Base-by-base conservation (phyloP, 2,888 invertebrate species). In the Nysson spinosus region DNA sequence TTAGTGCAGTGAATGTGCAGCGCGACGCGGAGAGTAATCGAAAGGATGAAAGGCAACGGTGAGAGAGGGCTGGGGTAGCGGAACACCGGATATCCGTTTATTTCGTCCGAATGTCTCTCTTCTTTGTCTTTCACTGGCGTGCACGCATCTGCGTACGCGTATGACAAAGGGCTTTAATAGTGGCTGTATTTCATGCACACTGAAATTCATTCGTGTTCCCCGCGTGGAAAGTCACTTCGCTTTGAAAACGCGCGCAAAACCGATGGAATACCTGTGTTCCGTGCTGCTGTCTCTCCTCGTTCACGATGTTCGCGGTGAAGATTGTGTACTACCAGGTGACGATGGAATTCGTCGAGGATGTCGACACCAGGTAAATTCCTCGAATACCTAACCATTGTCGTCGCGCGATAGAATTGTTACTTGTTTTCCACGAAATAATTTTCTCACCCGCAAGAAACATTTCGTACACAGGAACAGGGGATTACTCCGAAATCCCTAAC, bases 51-150 rank as follows among this genome's bases (percentile, higher is more conserved):
- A 32, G 11, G 20, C 30, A n/a, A 42, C 35, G 16, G 17, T 7
- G 20, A 39, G 51, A n/a, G 28, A 34, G 50, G 52, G 32, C 39
- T 39, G 57, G 52, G 72, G 68, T 80, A 81, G 82, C 83, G 84
- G 83, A 84, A 85, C 79, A 69, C 82, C 83, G 86, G 86, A 86
- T 80, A 83, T 86, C 86, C 86, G 85, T 79, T 79, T 82, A n/a
- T 75, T 39, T 57, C 69, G 55, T 67, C 55, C 71, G 66, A 73
- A 68, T 70, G 64, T 63, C 51, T 55, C 44, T 43, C 55, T 43
- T 63, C 67, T 42, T 12, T 56, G 43, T 35, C 57, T 43, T 58
- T 67, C 49, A 50, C 40, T 24, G 14, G 35, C 35, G 28, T 52
- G 40, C 61, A 62, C 50, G 62, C 54, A 65, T 24, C 44, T 55